Percentiles rank a stretch among this genome's conserved stretches.
Evolutionary conservation across 1,140 invertebrate genomes (phyloP).

Genomic region (Campoletis sonorensis): DNA sequence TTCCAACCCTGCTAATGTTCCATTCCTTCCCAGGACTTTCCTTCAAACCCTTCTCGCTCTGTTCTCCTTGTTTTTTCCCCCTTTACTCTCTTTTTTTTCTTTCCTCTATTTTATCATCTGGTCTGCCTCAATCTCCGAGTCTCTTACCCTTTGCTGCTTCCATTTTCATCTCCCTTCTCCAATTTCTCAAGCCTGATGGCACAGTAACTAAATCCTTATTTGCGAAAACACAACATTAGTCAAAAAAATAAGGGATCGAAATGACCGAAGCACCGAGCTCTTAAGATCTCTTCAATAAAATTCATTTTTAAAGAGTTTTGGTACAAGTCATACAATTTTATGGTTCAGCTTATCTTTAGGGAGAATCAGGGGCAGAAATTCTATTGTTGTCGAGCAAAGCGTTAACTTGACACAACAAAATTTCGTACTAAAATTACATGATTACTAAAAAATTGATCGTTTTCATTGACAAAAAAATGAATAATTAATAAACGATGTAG

Average conservation of each 20-base stretch:
- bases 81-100: background rate
- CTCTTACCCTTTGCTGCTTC: slow-evolving; percentile 7
- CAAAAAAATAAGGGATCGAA: background rate
- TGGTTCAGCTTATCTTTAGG: too few relatives aligned
- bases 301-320: too few relatives aligned
- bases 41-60: background rate
- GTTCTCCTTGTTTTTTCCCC: background rate
- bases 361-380: too few relatives aligned
- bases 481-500: too few relatives aligned
- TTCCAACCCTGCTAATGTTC: background rate
- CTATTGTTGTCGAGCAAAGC: too few relatives aligned
- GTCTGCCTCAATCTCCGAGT: slow-evolving; percentile 18
- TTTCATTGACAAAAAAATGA: too few relatives aligned
- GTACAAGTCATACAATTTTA: too few relatives aligned
- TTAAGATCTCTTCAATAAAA: background rate
- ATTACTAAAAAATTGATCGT: too few relatives aligned
- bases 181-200: background rate
- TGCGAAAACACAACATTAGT: background rate
- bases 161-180: background rate
- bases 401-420: too few relatives aligned
- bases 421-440: too few relatives aligned
- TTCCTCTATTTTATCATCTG: slow-evolving; percentile 9
- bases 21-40: background rate
- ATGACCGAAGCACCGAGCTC: background rate
- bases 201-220: background rate